Evolutionary conservation across 2,113 vertebrate species (phyloP), one percentile per base, ranked within the genome.

Genomic region (Mixornis gularis): DNA sequence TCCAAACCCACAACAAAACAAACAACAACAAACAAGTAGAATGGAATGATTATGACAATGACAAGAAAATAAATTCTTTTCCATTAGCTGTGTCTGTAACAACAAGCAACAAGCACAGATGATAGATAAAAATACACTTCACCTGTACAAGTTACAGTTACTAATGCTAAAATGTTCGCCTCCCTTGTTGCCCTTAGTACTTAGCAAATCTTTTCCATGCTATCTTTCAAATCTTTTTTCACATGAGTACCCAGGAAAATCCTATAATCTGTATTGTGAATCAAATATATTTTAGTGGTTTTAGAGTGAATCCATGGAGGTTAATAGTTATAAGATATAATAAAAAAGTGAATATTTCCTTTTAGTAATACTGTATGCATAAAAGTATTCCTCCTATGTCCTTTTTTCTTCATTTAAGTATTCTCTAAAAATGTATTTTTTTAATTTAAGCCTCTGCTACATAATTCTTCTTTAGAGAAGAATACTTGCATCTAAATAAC

Each of bases 21-120:
- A 6, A 12, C 15, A 52, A 15, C 3, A 8, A 12, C 2, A n/a
- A 48, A 9, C 4, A 24, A 5, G 3, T 30, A 55, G 25, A 91
- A 52, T 26, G 5, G n/a, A 56, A 76, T 65, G 1, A 76, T 30
- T 87, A 52, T 68, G 19, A 4, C 19, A 53, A 68, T 52, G 13
- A 30, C 6, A 72, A 71, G 3, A 3, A 34, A 79, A 76, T 19
- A 13, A 46, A 46, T 34, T 9, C 7, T 11, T 17, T 68, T 19
- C 9, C 17, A 3, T 36, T n/a, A 36, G 1, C 12, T 77, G 16
- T 18, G 12, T 12, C 41, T 78, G 14, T 36, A 59, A 85, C 82
- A 12, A 49, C 4, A 62, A 89, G 2, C 0, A 0, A 41, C 19
- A 78, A 38, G 3, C 2, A 26, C 30, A 53, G 46, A 12, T 34